Conservation (phyloP, 1,140 invertebrate genomes). For the Drosophila orena region DNA sequence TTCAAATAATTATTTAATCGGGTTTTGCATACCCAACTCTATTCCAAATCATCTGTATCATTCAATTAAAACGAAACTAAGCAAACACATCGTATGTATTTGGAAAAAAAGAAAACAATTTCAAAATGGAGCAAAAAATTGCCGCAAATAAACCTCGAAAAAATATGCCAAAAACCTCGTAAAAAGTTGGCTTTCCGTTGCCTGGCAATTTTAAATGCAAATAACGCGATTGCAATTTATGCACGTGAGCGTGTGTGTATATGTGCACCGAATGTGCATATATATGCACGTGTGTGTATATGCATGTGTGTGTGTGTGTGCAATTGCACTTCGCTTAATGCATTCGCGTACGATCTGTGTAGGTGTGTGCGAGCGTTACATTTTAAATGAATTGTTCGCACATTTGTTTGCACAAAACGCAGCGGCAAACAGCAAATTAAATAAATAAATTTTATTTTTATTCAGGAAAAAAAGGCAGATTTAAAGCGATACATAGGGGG, state of each 20-base stretch:
- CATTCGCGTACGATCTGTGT: slow-evolving; percentile 7
- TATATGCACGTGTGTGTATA: neutral
- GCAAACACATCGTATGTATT: slow-evolving; percentile 10
- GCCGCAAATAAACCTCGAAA: slow-evolving; percentile 48
- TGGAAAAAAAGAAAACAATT: slow-evolving; percentile 57
- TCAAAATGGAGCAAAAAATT: slow-evolving; percentile 38
- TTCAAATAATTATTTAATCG: slow-evolving; percentile 5
- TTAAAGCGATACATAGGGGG: slow-evolving; percentile 22
- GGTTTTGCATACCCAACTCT: neutral
- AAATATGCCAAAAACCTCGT: slow-evolving; percentile 59
- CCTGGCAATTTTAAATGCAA: slow-evolving; percentile 67
- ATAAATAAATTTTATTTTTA: slow-evolving; percentile 73
- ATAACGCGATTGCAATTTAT: slow-evolving; percentile 47
- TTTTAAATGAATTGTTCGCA: slow-evolving; percentile 80
- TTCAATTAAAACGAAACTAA: slow-evolving; percentile 40
- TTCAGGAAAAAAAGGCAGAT: slow-evolving; percentile 36
- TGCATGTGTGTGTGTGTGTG: slow-evolving; percentile 10
- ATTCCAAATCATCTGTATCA: slow-evolving; percentile 14
- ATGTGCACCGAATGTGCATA: neutral
- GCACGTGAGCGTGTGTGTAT: slow-evolving; percentile 12
- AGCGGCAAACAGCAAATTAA: slow-evolving; percentile 71
- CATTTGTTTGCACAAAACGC: slow-evolving; percentile 69
- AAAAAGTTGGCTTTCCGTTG: slow-evolving; percentile 70
- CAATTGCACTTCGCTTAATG: slow-evolving; percentile 17
- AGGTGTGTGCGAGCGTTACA: slow-evolving; percentile 52